Conservation (phyloP, 2,888 invertebrate species). For the Leptothorax acervorum region DNA sequence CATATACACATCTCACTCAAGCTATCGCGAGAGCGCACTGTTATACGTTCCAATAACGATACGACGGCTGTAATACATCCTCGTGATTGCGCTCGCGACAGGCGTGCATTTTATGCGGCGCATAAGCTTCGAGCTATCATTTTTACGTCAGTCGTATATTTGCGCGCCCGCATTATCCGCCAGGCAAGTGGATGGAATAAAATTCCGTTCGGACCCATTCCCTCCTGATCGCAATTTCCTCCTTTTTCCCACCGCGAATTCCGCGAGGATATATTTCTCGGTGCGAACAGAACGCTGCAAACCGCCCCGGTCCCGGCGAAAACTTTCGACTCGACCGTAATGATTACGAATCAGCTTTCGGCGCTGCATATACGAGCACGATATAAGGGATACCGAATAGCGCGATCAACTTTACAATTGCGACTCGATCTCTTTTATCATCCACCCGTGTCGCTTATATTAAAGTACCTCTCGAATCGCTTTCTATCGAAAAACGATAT, state of each 20-base stretch:
- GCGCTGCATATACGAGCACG: not conserved
- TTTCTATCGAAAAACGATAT: slow-evolving; percentile 30
- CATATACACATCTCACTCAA: not conserved
- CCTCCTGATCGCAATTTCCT: slow-evolving; percentile 3
- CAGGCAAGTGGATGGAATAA: slow-evolving; percentile 49
- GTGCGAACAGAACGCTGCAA: not conserved
- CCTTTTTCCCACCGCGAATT: slow-evolving; percentile 4
- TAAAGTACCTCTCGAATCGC: slow-evolving; percentile 2
- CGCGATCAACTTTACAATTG: slow-evolving; percentile 39
- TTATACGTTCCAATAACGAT: slow-evolving; percentile 58
- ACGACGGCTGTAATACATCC: slow-evolving; percentile 47
- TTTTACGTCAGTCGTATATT: slow-evolving; percentile 55
- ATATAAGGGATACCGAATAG: slow-evolving; percentile 7
- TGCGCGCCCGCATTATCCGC: slow-evolving; percentile 53
- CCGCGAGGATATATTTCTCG: slow-evolving; percentile 6
- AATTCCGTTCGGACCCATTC: slow-evolving; percentile 18
- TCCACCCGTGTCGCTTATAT: slow-evolving; percentile 21
- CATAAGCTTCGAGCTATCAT: slow-evolving; percentile 49
- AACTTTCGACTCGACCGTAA: not conserved
- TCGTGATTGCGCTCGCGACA: slow-evolving; percentile 49
- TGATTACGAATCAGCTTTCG: not conserved
- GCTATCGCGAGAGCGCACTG: slow-evolving; percentile 8
- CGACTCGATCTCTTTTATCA: slow-evolving; percentile 33
- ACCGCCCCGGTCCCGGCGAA: not conserved
- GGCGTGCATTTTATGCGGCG: slow-evolving; percentile 46